These are phyloP conservation scores for Limnodromus scolopaceus DNA, from an alignment of 2,797 vertebrate species.

Conservation along the genomic window DNA sequence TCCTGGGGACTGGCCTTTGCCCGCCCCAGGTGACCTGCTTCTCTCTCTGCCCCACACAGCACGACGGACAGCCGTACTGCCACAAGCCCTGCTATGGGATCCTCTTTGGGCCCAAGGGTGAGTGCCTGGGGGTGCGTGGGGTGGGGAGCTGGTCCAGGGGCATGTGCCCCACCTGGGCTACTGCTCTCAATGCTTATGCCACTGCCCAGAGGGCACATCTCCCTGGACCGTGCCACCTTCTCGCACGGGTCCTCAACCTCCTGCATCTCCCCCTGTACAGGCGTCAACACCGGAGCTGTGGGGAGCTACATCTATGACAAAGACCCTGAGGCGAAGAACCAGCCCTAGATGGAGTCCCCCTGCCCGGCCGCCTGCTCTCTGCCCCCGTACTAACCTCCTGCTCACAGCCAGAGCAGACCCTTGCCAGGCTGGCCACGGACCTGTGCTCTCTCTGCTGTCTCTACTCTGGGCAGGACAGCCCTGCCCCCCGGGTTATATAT, in stretches of 20 bases:
- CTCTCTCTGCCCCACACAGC: constrained; percentile 70
- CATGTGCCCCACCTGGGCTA: accelerated
- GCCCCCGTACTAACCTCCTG: constrained; percentile 39
- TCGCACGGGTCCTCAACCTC: accelerated
- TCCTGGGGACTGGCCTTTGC: not conserved
- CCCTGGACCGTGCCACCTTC: not conserved
- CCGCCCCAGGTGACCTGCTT: not conserved
- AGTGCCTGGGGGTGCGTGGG: not conserved
- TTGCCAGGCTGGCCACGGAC: constrained; percentile 21
- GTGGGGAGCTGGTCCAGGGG: accelerated
- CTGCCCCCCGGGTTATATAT: constrained; percentile 1
- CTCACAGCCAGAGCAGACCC: not conserved
- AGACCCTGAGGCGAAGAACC: constrained; percentile 88
- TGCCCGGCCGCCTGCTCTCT: not conserved
- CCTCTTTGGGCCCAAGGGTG: constrained; percentile 85
- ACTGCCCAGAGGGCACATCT: not conserved
- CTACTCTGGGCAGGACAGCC: not conserved
- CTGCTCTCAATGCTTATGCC: accelerated
- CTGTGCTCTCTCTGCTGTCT: constrained; percentile 33
- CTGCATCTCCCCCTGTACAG: constrained; percentile 67
- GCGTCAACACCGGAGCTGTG: constrained; percentile 96
- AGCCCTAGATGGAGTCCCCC: constrained; percentile 75
- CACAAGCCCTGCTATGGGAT: constrained; percentile 86
- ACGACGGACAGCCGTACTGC: constrained; percentile 91
- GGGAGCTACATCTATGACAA: constrained; percentile 99